These are phyloP conservation scores for Dufourea novaeangliae DNA, from an alignment of 1,140 invertebrate species.

Conservation along the genomic window DNA sequence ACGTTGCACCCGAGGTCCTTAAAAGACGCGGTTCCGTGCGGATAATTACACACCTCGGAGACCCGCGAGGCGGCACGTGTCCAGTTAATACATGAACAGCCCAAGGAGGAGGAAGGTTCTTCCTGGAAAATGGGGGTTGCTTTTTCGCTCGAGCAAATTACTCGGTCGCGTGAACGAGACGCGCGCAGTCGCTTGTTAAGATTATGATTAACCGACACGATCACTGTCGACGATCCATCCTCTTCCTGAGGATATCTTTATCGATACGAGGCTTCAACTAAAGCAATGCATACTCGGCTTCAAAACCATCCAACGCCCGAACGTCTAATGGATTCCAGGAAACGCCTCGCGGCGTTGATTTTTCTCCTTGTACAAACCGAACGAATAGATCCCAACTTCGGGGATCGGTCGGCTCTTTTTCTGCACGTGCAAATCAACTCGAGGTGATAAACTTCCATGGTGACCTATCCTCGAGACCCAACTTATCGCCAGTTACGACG, in stretches of 20 bases:
- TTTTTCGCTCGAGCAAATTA: conserved; percentile 48
- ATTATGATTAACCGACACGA: conserved; percentile 33
- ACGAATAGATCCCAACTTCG: conserved; percentile 12
- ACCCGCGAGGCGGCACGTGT: conserved; percentile 52
- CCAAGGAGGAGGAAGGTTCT: conserved; percentile 10
- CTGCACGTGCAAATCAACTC: conserved; percentile 11
- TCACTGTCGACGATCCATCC: conserved; percentile 8
- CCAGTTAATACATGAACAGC: conserved; percentile 50
- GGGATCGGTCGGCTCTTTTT: conserved; percentile 14
- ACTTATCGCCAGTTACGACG: conserved; percentile 48
- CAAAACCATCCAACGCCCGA: not conserved
- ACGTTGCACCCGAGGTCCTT: conserved; percentile 44
- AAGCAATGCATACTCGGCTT: conserved; percentile 14
- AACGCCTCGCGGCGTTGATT: not conserved
- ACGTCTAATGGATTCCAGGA: conserved; percentile 31
- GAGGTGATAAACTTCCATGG: not conserved
- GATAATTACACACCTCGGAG: conserved; percentile 51
- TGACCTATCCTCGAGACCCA: too few species aligned
- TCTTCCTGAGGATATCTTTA: not conserved
- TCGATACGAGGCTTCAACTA: conserved; percentile 19
- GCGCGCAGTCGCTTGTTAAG: conserved; percentile 19
- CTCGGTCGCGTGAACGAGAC: conserved; percentile 54
- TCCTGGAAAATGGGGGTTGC: conserved; percentile 35
- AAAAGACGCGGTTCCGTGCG: conserved; percentile 58
- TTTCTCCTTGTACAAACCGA: not conserved